Evolutionary conservation across 1,140 invertebrate genomes (phyloP), one percentile per base, ranked within the genome.

Genomic region (Rhagoletis zephyria): DNA sequence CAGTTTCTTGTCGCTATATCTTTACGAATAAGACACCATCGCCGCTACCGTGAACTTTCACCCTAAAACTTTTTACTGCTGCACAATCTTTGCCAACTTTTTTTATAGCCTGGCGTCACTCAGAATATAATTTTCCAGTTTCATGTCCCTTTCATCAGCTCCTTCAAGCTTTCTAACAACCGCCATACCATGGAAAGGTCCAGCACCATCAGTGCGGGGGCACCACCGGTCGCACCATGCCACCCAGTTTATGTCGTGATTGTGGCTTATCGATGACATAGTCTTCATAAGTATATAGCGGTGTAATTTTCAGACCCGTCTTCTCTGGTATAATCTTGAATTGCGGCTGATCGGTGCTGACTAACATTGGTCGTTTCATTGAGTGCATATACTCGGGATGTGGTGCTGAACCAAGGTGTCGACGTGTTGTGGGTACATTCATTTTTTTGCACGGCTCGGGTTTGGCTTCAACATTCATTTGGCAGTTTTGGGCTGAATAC

Each of bases 311-410:
- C 3, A 94, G 90, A 9, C 94, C 94, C 48, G 93, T 94, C 90
- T 93, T 94, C 88, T 94, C 93, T 14, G 94, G 93, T 48, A 94
- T 92, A 16, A 94, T 94, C 89, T 94, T 93, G 64, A 94, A 94
- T 89, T 94, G 94, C 30, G 94, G 92, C 88, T 93, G 90, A 86
- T 93, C 92, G 81, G 90, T 90, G 85, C 89, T 93, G n/a, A 94
- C 89, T 87, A 93, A 90, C 85, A 94, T 88, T 0, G 94, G 94
- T 0, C 94, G 92, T 89, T 94, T 94, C 87, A 94, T 94, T 42
- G 94, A 94, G 86, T 94, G 91, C 87, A 94, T 90, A 91, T 94
- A 89, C 89, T 94, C 88, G 85, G 87, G 85, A 60, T 90, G 87
- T 14, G 90, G 89, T 16, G 90, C 90, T 30, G 30, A 30, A 5